Base-by-base conservation (phyloP, 2,113 vertebrate species). In the Falco punctatus region DNA sequence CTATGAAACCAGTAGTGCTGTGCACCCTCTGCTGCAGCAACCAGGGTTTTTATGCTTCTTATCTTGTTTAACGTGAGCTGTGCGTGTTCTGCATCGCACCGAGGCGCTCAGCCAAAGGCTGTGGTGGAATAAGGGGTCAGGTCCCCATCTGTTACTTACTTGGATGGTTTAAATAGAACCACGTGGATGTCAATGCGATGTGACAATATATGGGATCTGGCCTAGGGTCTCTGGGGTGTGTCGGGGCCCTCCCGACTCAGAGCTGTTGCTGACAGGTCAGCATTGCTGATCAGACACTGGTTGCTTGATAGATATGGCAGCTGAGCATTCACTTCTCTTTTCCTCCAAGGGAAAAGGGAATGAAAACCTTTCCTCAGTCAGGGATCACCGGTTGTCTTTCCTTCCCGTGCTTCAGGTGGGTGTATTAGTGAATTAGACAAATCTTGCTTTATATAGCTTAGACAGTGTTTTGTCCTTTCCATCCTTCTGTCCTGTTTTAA, bases 1-100 rank as follows among this genome's bases (percentile, higher is more conserved):
- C 79, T 94, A 30, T 93, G 94, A 97, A 98, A 95, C 79, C 46
- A 78, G 49, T 20, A 54, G 52, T 23, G 55, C 62, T 61, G 38
- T 15, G 26, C 90, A 64, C 57, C 57, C 74, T 38, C 69, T 67
- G 90, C 96, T 94, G 87, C 81, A 91, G 77, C 92, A 88, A 16
- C 61, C 51, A 18, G 92, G 75, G 57, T 20, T 87, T 92, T 95
- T 75, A 51, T 64, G 64, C 91, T 86, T 44, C 81, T 87, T 55
- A 79, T 35, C 70, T 83, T 42, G 30, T 54, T 91, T 48, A 79
- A 83, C 2, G 30, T 54, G 91, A 92, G 71, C 83, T n/a, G 27
- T 26, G 38, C 23, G 3, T 94, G 49, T 92, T 91, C 81, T 52
- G 27, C 52, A 26, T 96, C 1, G 0, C 38, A 15, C 42, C 3